Conservation (phyloP, 2,888 invertebrate species). For the Papilio protenor region DNA sequence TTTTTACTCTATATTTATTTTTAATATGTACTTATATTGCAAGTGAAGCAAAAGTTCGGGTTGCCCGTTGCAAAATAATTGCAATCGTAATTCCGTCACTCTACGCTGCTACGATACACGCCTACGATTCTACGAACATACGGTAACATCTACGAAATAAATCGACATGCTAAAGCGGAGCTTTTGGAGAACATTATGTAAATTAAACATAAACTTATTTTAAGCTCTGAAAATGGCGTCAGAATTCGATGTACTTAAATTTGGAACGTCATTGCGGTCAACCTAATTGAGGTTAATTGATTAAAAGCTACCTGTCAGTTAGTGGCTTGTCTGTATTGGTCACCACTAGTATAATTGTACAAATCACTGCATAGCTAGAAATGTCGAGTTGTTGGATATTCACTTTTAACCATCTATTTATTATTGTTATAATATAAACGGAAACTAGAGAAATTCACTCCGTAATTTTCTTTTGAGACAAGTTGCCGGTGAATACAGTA, state of each 20-base stretch:
- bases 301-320: constrained; percentile 17
- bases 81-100: background rate
- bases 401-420: background rate
- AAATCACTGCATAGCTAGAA: background rate
- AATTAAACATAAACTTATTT: constrained; percentile 12
- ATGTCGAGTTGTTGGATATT: background rate
- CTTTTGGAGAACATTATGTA: constrained; percentile 17
- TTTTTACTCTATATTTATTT: background rate
- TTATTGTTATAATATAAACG: too few species aligned
- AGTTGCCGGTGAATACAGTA: too few species aligned
- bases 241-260: constrained; percentile 1
- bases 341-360: background rate
- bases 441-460: too few species aligned
- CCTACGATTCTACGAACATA: background rate
- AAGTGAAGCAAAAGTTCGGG: background rate
- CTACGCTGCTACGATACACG: background rate
- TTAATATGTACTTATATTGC: background rate
- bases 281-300: constrained; percentile 15
- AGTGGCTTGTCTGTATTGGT: background rate
- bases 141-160: background rate
- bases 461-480: too few species aligned
- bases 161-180: background rate
- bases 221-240: constrained; percentile 7
- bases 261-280: constrained; percentile 8
- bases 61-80: background rate